A percentile compares a stretch with the other conserved stretches of the same genome.
These are phyloP conservation scores for Trichacis sp. DNA, from an alignment of 2,888 invertebrate genomes.

Conservation along the genomic window DNA sequence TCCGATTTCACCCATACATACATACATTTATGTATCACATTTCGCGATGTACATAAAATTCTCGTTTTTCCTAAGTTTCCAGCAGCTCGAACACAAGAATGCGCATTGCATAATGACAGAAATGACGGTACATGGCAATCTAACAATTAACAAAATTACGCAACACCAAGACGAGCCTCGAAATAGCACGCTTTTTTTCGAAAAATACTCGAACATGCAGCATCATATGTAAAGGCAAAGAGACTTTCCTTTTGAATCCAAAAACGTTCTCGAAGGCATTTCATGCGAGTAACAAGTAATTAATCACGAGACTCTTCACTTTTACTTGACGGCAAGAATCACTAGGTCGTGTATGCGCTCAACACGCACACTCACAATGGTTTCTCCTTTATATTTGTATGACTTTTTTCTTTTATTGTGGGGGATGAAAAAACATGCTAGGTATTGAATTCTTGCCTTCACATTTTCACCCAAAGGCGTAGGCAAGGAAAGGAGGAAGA, in stretches of 20 bases:
- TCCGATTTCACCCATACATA: not conserved
- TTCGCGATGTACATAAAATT: too few species aligned
- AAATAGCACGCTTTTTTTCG: not conserved
- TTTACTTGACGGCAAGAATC: conserved; percentile 1
- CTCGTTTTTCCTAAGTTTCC: not conserved
- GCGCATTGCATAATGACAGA: not conserved
- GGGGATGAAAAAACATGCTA: not conserved
- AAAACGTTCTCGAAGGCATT: not conserved
- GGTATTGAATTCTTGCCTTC: not conserved
- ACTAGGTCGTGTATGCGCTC: not conserved
- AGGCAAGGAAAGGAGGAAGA: too few species aligned
- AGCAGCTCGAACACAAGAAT: not conserved
- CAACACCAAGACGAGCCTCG: not conserved
- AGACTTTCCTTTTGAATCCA: not conserved
- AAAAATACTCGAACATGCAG: too few species aligned
- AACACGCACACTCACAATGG: conserved; percentile 2
- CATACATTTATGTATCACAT: too few species aligned
- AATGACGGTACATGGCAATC: not conserved
- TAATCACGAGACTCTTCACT: conserved; percentile 8
- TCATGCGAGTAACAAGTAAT: not conserved
- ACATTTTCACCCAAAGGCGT: not conserved
- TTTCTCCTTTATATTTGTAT: not conserved
- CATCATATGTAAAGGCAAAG: not conserved
- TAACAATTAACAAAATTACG: not conserved
- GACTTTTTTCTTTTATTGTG: conserved; percentile 5